Conservation (phyloP, 2,113 vertebrate genomes). For the Edolisoma coerulescens region DNA sequence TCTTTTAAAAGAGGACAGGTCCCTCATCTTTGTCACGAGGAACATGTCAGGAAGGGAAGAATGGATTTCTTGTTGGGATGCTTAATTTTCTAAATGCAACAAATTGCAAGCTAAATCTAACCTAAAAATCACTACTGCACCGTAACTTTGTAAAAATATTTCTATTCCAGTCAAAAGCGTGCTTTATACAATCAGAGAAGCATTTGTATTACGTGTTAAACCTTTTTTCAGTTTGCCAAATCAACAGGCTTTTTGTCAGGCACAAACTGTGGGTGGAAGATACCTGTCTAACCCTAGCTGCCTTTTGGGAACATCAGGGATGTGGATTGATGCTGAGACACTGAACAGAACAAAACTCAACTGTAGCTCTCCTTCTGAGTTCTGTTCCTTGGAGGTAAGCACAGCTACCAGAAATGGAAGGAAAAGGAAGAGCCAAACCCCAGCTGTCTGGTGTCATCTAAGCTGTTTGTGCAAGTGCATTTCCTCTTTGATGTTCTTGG, state of each 20-base stretch:
- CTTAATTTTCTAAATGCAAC: not conserved
- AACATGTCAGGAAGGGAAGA: not conserved
- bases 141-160: not conserved
- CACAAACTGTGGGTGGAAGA: not conserved
- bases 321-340: not conserved
- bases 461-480: conserved; percentile 51
- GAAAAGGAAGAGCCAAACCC: conserved; percentile 31
- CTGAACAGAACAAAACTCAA: not conserved
- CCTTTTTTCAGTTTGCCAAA: not conserved
- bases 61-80: not conserved
- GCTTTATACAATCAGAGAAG: not conserved
- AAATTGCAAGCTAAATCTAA: not conserved
- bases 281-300: not conserved
- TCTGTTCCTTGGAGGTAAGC: conserved; percentile 14
- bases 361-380: not conserved
- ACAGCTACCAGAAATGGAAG: conserved; percentile 12
- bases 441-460: conserved; percentile 56
- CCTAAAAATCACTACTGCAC: not conserved
- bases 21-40: rapidly evolving
- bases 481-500: conserved; percentile 64
- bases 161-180: not conserved
- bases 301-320: not conserved
- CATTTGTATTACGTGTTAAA: not conserved
- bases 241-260: not conserved
- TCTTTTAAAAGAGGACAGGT: not conserved